Percentiles rank a stretch among this genome's conserved stretches.
Conservation (phyloP, 2,113 vertebrate genomes). For the Tragelaphus strepsiceros region DNA sequence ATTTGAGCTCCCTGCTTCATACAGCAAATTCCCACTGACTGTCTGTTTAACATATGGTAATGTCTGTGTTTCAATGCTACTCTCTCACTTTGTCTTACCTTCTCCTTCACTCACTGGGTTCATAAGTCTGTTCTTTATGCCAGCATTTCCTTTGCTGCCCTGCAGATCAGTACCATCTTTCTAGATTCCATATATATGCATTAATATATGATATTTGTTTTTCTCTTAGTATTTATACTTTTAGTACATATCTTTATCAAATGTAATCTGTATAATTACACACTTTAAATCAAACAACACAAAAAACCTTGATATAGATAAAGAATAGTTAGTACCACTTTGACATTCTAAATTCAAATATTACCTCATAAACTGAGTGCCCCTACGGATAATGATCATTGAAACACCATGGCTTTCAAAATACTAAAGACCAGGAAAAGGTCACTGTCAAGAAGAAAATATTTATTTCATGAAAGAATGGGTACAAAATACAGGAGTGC, state of each 20-base stretch:
- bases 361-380: background rate
- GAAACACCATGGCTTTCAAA: background rate
- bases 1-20: background rate
- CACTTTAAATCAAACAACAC: background rate
- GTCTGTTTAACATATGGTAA: background rate
- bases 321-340: background rate
- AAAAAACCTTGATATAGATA: background rate
- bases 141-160: background rate
- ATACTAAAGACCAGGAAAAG: background rate
- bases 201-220: background rate
- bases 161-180: background rate
- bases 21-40: background rate
- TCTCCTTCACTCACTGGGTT: background rate
- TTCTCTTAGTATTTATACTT: background rate
- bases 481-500: background rate
- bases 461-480: background rate
- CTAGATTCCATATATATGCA: background rate
- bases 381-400: background rate
- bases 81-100: background rate
- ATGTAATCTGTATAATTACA: background rate
- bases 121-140: background rate
- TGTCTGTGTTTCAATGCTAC: background rate
- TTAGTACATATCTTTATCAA: background rate
- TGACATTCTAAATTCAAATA: background rate
- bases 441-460: background rate